Percentiles rank a stretch among this genome's conserved stretches.
Conservation (phyloP, 2,113 vertebrate species). For the Myotis yumanensis region DNA sequence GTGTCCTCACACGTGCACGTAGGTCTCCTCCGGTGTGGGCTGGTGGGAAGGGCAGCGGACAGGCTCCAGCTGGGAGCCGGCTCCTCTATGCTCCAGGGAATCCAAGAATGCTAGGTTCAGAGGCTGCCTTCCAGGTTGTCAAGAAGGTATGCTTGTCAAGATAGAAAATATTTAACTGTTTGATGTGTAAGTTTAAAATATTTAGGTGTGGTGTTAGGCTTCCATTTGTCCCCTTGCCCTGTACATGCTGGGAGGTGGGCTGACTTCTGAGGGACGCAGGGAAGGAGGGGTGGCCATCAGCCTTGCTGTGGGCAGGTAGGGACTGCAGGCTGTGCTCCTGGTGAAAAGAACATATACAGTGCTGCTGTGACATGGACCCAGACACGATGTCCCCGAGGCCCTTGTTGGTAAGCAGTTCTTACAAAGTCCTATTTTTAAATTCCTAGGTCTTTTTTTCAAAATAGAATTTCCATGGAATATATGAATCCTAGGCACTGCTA, state of each 20-base stretch:
- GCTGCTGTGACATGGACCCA: neutral
- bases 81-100: neutral
- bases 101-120: neutral
- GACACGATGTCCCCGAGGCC: too few species aligned
- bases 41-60: neutral
- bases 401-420: neutral
- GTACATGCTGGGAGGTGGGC: neutral
- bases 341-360: neutral
- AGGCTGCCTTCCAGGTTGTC: neutral
- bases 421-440: neutral
- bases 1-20: neutral
- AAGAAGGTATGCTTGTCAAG: neutral
- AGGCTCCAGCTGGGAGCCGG: neutral
- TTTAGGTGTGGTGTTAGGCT: neutral
- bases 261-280: neutral
- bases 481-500: neutral
- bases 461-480: neutral
- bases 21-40: neutral
- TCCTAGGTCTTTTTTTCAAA: neutral
- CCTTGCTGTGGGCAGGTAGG: neutral
- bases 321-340: neutral
- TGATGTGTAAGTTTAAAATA: neutral
- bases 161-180: neutral
- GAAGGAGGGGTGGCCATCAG: neutral
- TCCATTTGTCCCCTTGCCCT: neutral